phyloP scores from a whole-genome alignment of 2,888 invertebrate species.

The Melinaea menophilus region DNA sequence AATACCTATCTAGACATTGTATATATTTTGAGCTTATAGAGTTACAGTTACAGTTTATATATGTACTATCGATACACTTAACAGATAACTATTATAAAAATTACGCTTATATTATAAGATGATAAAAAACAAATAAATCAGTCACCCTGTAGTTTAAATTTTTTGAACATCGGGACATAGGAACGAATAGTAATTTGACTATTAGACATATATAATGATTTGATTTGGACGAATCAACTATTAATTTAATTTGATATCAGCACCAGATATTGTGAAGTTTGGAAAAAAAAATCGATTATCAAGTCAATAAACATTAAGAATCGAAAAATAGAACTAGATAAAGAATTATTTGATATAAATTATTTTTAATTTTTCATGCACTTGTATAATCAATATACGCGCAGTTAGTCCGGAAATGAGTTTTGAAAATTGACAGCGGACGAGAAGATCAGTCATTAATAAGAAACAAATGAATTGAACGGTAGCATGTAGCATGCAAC shows the following conservation, averaged over 20 bases:
- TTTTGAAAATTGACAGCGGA: background rate
- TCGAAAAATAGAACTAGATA: slow-evolving; percentile 24
- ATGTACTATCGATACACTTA: no score
- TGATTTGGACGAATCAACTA: background rate
- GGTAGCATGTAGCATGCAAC: slow-evolving; percentile 32
- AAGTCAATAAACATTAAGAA: slow-evolving; percentile 22
- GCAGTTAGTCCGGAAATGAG: background rate
- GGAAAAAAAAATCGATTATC: slow-evolving; percentile 24
- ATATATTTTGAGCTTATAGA: no score
- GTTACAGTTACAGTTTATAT: no score
- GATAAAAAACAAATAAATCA: background rate
- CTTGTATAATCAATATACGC: no score
- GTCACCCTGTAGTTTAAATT: background rate
- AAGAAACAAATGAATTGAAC: slow-evolving; percentile 5
- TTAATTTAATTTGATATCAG: slow-evolving; percentile 12
- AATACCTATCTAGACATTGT: slow-evolving; percentile 1
- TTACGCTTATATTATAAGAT: background rate
- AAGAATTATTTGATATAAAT: slow-evolving; percentile 1
- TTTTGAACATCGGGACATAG: background rate
- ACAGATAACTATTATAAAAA: no score
- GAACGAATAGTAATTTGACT: background rate
- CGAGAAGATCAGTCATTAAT: slow-evolving; percentile 2
- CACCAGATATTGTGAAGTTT: slow-evolving; percentile 22
- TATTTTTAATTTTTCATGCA: no score
- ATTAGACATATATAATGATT: no score